Base-by-base conservation (phyloP, 2,888 invertebrate species). In the Chrysina gloriosa region DNA sequence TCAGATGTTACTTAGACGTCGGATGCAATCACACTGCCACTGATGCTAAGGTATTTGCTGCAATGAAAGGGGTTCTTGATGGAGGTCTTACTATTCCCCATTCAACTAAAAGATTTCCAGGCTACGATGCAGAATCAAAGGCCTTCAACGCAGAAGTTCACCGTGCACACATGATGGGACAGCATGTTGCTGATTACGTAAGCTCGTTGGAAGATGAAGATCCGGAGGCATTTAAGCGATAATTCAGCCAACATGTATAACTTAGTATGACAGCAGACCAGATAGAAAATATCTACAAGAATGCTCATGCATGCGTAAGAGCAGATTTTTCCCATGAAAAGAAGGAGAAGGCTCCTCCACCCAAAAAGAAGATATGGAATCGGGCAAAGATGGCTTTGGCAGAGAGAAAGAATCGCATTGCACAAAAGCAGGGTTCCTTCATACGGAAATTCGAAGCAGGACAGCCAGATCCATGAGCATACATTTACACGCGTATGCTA, bases 81-180 rank as follows among this genome's bases (percentile, higher is more conserved):
- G 99, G 99, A 78, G 99, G 99, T 71, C 88, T 99, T 42, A 97
- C 98, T 85, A 97, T 99, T 80, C 99, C 99, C 69, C 99, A 99
- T 85, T 93, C 98, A 75, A 92, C 93, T 72, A 98, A n/a, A n/a
- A n/a, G n/a, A n/a, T n/a, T n/a, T n/a, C n/a, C n/a, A n/a, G n/a
- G n/a, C n/a, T n/a, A n/a, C n/a, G n/a, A n/a, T n/a, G n/a, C n/a
- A n/a, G n/a, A n/a, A n/a, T n/a, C n/a, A n/a, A n/a, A n/a, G n/a
- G 90, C 92, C 78, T 97, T 98, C 85, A 94, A 96, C 84, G 96
- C 98, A 70, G 96, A 97, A 81, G 93, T 96, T 25, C 98, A 99
- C 83, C 92, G 98, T 75, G 91, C 94, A 74, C 98, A 98, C 82
- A 99, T 99, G 80, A 95, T 98, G 81, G 99, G 97, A 67, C 89